These are phyloP conservation scores for Hydroisotoma schaefferi DNA, from an alignment of 2,888 invertebrate genomes.

Conservation along the genomic window DNA sequence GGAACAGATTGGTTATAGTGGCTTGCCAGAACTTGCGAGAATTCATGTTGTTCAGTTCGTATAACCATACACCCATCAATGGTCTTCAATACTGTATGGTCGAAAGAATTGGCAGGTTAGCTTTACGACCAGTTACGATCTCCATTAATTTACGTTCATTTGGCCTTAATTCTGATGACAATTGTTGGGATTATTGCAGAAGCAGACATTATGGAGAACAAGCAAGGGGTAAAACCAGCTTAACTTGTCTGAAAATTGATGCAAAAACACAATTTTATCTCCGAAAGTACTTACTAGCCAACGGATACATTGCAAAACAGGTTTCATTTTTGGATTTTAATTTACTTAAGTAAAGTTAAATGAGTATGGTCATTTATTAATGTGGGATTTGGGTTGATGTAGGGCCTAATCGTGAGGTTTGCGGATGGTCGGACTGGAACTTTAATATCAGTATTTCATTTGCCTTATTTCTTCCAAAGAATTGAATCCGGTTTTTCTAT, in stretches of 20 bases:
- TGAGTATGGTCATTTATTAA: neutral
- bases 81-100: constrained; percentile 65
- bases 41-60: constrained; percentile 56
- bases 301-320: constrained; percentile 64
- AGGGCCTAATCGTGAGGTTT: constrained; percentile 54
- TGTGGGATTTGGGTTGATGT: constrained; percentile 56
- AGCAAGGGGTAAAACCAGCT: constrained; percentile 63
- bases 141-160: neutral
- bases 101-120: constrained; percentile 67
- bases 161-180: neutral
- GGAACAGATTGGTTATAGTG: constrained; percentile 65
- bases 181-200: constrained; percentile 38
- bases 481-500: constrained; percentile 17
- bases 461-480: constrained; percentile 61
- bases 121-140: neutral
- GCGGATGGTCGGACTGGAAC: constrained; percentile 32
- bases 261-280: constrained; percentile 63
- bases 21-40: constrained; percentile 63
- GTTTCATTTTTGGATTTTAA: constrained; percentile 52
- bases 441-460: constrained; percentile 54
- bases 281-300: constrained; percentile 60
- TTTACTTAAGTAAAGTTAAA: constrained; percentile 93
- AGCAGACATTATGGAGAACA: constrained; percentile 66
- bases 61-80: constrained; percentile 55
- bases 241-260: constrained; percentile 56